Evolutionary conservation across 1,140 invertebrate genomes (phyloP), one percentile per base, ranked within the genome.

Genomic region (Thaumatotibia leucotreta): DNA sequence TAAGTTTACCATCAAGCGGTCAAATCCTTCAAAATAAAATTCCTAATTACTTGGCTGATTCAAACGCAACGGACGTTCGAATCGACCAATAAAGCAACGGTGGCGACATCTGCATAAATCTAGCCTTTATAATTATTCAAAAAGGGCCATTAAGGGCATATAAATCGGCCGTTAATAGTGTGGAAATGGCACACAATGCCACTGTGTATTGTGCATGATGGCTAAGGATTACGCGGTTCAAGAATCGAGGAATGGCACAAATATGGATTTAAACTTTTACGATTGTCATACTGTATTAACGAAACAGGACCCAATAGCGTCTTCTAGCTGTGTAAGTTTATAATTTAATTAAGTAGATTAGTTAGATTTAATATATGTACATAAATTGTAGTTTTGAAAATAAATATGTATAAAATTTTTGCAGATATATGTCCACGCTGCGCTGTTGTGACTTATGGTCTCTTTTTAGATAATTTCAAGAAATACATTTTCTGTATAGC

Each of bases 101-200:
- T 58, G 67, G 50, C 65, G 67, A 64, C 72, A 54, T 70, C 52
- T 61, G 61, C 72, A 76, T 76, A 72, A 74, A 74, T 74, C 68
- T 63, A 61, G 61, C 76, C 61, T 76, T 79, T 77, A 80, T 84
- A 84, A 86, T 86, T 84, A 86, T 86, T 83, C 80, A 83, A 79
- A 82, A 82, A 79, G 52, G 64, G 70, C 64, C 65, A 67, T 70
- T 76, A 78, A 75, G 72, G 77, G 72, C 68, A 75, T 75, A 82
- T 84, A 82, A 80, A 77, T 82, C 72, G 73, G 49, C 66, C 69
- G 74, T 79, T 78, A 81, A 84, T 80, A 80, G 79, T 75, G 77
- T 74, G 70, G 79, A 83, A 80, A 76, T 73, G 75, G 74, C 70
- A 66, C 72, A 82, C 80, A 82, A 82, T 80, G 74, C 77, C 50